Evolutionary conservation across 2,797 vertebrate genomes (phyloP).

Genomic region (Phrynocephalus guinanensis): DNA sequence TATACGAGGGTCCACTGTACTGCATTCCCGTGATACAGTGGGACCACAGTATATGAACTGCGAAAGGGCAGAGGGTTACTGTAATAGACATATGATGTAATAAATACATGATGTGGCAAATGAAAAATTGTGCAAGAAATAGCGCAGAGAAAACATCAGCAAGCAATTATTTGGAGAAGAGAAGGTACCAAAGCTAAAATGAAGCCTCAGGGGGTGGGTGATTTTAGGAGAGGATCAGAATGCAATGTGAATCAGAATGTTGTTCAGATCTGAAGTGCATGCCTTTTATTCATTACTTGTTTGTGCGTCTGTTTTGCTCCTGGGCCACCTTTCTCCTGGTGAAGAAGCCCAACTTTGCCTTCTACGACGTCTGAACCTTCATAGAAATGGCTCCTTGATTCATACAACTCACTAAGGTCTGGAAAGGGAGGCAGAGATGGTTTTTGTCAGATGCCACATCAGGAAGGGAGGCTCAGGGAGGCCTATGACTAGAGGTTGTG

Average conservation of each 20-base stretch:
- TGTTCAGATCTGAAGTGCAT: background rate
- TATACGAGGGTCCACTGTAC: no score
- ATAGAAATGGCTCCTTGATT: background rate
- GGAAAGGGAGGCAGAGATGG: background rate
- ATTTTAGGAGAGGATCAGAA: slow-evolving; percentile 48
- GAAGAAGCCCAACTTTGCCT: background rate
- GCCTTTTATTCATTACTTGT: no score
- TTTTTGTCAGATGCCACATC: background rate
- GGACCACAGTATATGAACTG: no score
- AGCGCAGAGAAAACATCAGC: slow-evolving; percentile 34
- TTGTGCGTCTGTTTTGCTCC: no score
- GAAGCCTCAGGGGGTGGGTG: slow-evolving; percentile 44
- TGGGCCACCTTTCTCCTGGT: no score
- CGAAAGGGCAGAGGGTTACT: no score
- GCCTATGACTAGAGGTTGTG: no score
- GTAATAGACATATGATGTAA: background rate
- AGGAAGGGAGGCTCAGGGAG: background rate
- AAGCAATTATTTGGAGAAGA: slow-evolving; percentile 46
- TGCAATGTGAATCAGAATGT: background rate
- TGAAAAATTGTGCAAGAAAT: slow-evolving; percentile 55
- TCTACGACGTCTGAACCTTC: background rate
- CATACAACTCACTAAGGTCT: background rate
- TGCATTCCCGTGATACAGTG: no score
- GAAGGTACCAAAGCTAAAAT: slow-evolving; percentile 49
- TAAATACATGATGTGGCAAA: slow-evolving; percentile 49